Percentiles rank a stretch among this genome's conserved stretches.
Conservation (phyloP, 2,113 vertebrate genomes). For the Microcebus jonahi region DNA sequence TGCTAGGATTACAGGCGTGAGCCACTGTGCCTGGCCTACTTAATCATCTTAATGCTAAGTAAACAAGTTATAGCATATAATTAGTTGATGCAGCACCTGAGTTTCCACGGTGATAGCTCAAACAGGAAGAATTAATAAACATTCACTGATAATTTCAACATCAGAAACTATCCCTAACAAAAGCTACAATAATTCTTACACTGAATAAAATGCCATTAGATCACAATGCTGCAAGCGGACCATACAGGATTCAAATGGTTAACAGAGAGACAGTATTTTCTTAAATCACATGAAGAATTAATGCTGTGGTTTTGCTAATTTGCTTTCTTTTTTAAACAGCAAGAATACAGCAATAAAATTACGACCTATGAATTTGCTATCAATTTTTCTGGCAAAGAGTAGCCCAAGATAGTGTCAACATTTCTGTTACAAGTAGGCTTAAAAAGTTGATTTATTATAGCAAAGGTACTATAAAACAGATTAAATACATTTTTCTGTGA, state of each 20-base stretch:
- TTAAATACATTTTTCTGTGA: neutral
- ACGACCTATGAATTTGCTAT: neutral
- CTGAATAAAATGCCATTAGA: conserved; percentile 5
- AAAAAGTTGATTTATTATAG: neutral
- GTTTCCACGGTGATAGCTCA: neutral
- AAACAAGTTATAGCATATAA: neutral
- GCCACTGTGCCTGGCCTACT: neutral
- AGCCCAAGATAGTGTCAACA: neutral
- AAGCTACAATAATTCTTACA: neutral
- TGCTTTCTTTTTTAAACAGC: conserved; percentile 7
- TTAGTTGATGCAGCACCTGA: neutral
- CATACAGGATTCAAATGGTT: neutral
- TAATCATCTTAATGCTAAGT: neutral
- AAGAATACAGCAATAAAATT: neutral
- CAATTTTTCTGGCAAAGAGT: conserved; percentile 13
- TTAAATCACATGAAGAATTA: neutral
- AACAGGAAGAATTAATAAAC: neutral
- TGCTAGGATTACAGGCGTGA: too few relatives aligned
- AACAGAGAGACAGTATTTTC: neutral
- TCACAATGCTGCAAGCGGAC: neutral
- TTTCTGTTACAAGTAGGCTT: neutral
- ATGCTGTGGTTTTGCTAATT: neutral
- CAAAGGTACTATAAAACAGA: neutral
- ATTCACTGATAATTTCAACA: conserved; percentile 2
- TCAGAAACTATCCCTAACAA: neutral